These are phyloP conservation scores for Phenacoccus solenopsis DNA, from an alignment of 1,140 invertebrate species.

Conservation along the genomic window DNA sequence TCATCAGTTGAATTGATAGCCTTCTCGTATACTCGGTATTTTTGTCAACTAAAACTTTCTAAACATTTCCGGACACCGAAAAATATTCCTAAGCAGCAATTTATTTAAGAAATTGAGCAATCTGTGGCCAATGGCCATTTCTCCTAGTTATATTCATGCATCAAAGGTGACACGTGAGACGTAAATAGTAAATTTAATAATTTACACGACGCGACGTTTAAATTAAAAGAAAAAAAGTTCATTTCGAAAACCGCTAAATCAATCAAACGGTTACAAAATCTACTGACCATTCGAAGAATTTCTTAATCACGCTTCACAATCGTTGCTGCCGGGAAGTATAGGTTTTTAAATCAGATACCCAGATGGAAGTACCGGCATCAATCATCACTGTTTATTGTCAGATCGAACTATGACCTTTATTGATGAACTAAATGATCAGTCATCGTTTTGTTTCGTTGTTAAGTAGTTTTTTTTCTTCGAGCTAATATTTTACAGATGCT, in stretches of 20 bases:
- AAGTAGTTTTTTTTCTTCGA: slow-evolving; percentile 3
- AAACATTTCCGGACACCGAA: too few species aligned
- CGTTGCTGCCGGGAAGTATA: background rate
- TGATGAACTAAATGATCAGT: background rate
- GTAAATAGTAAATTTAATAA: too few species aligned
- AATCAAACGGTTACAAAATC: background rate
- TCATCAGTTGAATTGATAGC: too few species aligned
- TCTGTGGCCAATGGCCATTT: too few species aligned
- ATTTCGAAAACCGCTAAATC: background rate
- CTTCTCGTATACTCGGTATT: too few species aligned
- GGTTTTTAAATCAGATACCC: background rate
- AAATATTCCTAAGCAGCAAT: too few species aligned
- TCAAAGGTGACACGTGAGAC: too few species aligned
- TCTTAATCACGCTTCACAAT: background rate
- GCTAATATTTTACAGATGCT: background rate
- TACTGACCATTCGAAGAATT: background rate
- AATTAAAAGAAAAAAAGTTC: too few species aligned
- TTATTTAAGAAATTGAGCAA: too few species aligned
- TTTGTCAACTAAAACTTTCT: too few species aligned
- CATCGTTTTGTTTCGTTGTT: background rate
- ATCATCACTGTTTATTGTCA: background rate
- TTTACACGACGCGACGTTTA: too few species aligned
- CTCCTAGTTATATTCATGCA: too few species aligned
- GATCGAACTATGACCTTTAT: slow-evolving; percentile 1
- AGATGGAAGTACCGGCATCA: background rate